Conservation (phyloP, 2,113 vertebrate species). For the Scopus umbretta region DNA sequence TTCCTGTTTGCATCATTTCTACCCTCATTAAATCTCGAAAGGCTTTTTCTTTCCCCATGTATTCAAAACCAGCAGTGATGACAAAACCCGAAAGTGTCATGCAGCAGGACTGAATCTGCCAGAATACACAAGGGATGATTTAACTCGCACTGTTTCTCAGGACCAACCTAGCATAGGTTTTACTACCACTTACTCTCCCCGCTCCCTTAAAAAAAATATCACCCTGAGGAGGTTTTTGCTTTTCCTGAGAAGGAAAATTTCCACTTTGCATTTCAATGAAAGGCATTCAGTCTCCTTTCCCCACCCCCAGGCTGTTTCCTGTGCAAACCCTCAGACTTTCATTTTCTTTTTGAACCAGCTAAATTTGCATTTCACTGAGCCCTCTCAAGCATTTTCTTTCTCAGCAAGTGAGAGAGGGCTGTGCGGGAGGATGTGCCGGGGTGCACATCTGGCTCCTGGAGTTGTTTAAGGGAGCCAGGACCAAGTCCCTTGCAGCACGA, state of each 20-base stretch:
- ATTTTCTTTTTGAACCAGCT: background rate
- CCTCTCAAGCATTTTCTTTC: background rate
- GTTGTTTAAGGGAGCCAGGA: background rate
- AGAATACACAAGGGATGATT: background rate
- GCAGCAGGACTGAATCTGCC: background rate
- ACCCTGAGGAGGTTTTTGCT: background rate
- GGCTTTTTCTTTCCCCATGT: background rate
- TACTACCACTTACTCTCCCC: background rate
- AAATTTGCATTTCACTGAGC: background rate
- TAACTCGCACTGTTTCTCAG: accelerated
- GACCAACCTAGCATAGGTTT: background rate
- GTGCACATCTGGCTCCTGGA: background rate
- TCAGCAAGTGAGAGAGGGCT: background rate
- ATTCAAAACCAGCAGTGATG: background rate
- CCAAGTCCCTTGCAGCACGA: background rate
- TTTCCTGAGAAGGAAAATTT: background rate
- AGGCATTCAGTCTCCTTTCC: background rate
- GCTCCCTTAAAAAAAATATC: background rate
- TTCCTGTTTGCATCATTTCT: background rate
- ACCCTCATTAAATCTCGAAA: background rate
- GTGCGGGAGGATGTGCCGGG: background rate
- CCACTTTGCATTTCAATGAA: constrained; percentile 8
- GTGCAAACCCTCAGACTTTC: background rate
- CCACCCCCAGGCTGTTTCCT: background rate
- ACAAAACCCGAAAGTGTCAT: background rate